Conservation (phyloP, 2,888 invertebrate genomes). For the Leptopterna dolabrata region DNA sequence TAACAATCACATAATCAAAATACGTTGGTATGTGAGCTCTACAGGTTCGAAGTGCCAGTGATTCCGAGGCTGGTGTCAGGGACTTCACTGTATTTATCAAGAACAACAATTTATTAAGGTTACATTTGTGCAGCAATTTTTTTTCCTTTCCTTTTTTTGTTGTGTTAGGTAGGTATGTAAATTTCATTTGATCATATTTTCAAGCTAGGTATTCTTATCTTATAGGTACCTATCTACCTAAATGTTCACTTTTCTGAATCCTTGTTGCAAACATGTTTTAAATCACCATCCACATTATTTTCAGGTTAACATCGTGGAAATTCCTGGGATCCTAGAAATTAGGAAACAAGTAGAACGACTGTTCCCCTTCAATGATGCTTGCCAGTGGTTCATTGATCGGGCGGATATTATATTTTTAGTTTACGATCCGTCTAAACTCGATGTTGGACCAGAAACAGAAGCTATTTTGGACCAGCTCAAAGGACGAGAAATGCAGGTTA, state of each 20-base stretch:
- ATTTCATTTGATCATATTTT: too few relatives aligned
- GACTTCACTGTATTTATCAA: too few relatives aligned
- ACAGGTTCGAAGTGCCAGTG: too few relatives aligned
- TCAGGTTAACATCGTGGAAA: constrained; percentile 94
- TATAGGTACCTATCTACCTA: background rate
- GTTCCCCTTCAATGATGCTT: constrained; percentile 95
- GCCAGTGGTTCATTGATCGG: constrained; percentile 97
- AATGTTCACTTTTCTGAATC: background rate
- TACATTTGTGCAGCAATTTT: too few relatives aligned
- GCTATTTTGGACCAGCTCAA: constrained; percentile 94
- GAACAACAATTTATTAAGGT: too few relatives aligned
- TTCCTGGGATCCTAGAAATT: constrained; percentile 94
- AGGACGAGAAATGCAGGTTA: constrained; percentile 89
- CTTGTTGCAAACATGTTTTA: background rate
- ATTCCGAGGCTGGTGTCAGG: too few relatives aligned
- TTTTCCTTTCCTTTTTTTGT: too few relatives aligned
- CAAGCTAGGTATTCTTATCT: too few relatives aligned
- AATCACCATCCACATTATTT: constrained; percentile 53
- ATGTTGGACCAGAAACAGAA: constrained; percentile 94
- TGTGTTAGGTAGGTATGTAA: too few relatives aligned
- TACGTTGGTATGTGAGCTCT: too few relatives aligned
- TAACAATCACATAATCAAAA: too few relatives aligned
- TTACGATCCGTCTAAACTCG: constrained; percentile 94
- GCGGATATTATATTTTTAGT: constrained; percentile 95
- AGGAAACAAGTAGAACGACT: constrained; percentile 91